Percentiles rank a stretch among this genome's conserved stretches.
Conservation (phyloP, 2,797 vertebrate species). For the Lepilemur septentrionalis region DNA sequence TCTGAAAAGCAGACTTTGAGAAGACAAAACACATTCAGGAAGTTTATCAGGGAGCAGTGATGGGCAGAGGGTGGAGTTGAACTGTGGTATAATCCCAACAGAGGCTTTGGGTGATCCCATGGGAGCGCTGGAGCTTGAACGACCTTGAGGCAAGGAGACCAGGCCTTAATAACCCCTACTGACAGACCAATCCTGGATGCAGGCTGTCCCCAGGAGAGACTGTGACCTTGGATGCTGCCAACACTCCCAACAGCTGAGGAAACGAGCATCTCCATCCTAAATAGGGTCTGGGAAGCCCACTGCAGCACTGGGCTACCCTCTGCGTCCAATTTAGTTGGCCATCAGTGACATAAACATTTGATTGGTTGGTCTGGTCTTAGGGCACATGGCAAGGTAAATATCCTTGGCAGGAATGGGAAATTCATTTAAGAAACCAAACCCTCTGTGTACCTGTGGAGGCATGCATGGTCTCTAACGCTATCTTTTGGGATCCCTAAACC, state of each 20-base stretch:
- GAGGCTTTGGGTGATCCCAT: neutral
- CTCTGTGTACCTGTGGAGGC: neutral
- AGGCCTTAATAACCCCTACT: neutral
- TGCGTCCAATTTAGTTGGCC: neutral
- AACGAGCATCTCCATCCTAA: neutral
- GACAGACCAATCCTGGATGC: neutral
- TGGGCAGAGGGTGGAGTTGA: neutral
- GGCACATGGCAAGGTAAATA: neutral
- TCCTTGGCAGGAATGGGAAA: neutral
- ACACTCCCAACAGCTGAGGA: neutral
- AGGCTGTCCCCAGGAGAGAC: neutral
- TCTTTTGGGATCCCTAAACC: neutral
- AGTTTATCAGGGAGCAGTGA: neutral
- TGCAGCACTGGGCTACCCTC: neutral
- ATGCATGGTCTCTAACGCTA: neutral
- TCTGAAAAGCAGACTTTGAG: neutral
- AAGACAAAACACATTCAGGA: neutral
- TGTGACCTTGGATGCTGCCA: neutral
- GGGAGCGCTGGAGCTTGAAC: neutral
- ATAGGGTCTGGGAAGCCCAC: too few species aligned
- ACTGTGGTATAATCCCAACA: neutral
- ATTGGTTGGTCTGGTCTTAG: neutral
- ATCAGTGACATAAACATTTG: neutral
- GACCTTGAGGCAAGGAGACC: neutral
- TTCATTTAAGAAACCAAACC: neutral